A percentile compares a stretch with the other conserved stretches of the same genome.
Conservation (phyloP, 2,797 vertebrate species). For the Sebastes diploproa region DNA sequence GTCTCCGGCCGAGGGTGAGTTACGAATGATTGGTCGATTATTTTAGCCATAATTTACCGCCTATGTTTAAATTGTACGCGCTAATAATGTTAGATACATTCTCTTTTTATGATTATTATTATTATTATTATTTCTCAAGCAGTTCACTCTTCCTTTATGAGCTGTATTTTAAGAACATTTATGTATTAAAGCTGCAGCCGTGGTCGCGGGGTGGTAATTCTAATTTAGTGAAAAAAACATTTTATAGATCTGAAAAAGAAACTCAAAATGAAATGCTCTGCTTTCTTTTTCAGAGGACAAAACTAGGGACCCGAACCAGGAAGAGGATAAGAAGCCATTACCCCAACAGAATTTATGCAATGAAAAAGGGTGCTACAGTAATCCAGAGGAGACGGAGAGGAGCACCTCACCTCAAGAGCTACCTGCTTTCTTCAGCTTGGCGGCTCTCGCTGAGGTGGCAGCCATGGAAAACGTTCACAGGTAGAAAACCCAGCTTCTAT, state of each 20-base stretch:
- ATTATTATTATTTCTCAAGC: not conserved
- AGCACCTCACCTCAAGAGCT: slow-evolving; percentile 82
- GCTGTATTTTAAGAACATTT: not conserved
- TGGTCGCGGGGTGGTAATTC: too few species aligned
- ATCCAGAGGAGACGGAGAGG: slow-evolving; percentile 81
- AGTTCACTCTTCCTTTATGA: not conserved
- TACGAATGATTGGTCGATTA: not conserved
- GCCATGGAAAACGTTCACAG: slow-evolving; percentile 99
- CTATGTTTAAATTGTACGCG: too few species aligned
- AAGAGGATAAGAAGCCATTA: slow-evolving; percentile 88
- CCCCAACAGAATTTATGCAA: slow-evolving; percentile 87
- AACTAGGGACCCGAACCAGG: slow-evolving; percentile 87
- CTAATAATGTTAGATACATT: too few species aligned
- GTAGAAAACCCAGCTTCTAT: slow-evolving; percentile 63
- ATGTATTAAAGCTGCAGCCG: too few species aligned
- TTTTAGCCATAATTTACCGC: not conserved
- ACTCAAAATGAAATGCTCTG: not conserved
- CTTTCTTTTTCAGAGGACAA: slow-evolving; percentile 84
- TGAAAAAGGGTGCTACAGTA: slow-evolving; percentile 83
- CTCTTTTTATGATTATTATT: not conserved
- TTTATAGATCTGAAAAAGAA: not conserved
- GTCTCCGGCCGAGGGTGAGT: slow-evolving; percentile 89
- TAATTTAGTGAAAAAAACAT: not conserved
- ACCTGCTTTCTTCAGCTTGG: slow-evolving; percentile 94
- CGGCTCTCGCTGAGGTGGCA: slow-evolving; percentile 97